These are phyloP conservation scores for Planiliza haematocheilus DNA, from an alignment of 2,113 vertebrate genomes.

Conservation along the genomic window DNA sequence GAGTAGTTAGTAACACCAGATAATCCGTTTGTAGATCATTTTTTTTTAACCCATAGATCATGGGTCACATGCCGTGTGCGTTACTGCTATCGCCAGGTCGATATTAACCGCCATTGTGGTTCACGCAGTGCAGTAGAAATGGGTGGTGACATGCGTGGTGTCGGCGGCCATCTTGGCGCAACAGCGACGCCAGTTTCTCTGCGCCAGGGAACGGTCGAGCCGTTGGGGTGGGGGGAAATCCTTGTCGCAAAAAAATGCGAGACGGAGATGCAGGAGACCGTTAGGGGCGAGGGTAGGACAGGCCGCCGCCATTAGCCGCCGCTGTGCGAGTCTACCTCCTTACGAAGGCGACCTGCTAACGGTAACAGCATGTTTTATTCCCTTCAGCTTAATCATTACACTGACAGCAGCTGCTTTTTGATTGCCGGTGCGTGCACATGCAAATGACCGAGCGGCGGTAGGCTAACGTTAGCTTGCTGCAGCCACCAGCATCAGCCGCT, in stretches of 20 bases:
- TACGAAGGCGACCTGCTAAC: constrained; percentile 73
- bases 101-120: constrained; percentile 83
- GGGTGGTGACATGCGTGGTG: constrained; percentile 79
- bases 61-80: constrained; percentile 62
- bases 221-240: constrained; percentile 55
- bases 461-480: constrained; percentile 47
- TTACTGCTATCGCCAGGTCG: constrained; percentile 48
- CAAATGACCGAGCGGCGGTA: constrained; percentile 19
- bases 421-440: constrained; percentile 24
- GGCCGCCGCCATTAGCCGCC: constrained; percentile 82
- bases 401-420: constrained; percentile 15
- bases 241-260: constrained; percentile 79
- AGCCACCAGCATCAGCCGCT: constrained; percentile 21
- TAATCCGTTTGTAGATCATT: background rate
- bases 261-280: constrained; percentile 78
- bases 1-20: background rate
- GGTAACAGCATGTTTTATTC: constrained; percentile 75
- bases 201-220: constrained; percentile 79
- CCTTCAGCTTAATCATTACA: background rate
- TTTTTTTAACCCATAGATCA: constrained; percentile 4
- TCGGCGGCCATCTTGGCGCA: constrained; percentile 86
- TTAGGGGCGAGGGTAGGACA: constrained; percentile 80
- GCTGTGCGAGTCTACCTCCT: constrained; percentile 67
- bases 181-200: constrained; percentile 81
- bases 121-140: constrained; percentile 81